phyloP scores from a whole-genome alignment of 1,140 invertebrate genomes.

The Drosophila lacertosa region DNA sequence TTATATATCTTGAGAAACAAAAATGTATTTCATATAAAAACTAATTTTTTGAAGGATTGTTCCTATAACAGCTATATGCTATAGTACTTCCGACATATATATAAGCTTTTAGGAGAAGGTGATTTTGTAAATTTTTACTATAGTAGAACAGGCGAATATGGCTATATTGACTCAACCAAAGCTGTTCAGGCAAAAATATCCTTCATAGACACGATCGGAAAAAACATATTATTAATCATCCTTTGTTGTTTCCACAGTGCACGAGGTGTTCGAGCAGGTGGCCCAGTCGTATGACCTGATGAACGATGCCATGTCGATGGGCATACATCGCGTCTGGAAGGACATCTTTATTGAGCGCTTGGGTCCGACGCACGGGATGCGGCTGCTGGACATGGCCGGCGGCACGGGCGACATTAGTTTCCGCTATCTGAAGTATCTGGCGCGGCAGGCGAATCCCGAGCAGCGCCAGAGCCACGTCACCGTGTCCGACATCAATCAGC shows the following conservation, averaged over 20 bases:
- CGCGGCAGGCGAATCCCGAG: conserved; percentile 85
- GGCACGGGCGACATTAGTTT: conserved; percentile 97
- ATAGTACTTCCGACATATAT: too few species aligned
- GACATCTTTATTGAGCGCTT: conserved; percentile 95
- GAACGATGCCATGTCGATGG: conserved; percentile 99
- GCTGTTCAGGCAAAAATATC: too few species aligned
- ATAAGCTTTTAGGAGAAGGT: too few species aligned
- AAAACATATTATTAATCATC: too few species aligned
- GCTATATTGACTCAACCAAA: too few species aligned
- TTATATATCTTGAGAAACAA: too few species aligned
- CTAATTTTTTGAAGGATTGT: neutral
- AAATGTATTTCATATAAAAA: too few species aligned
- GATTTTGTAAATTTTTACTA: too few species aligned
- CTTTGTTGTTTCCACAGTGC: conserved; percentile 87
- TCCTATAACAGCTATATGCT: too few species aligned
- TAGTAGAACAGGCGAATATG: too few species aligned
- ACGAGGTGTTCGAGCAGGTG: conserved; percentile 97
- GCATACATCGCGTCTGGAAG: conserved; percentile 98
- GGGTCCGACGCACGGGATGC: conserved; percentile 90
- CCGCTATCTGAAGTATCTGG: conserved; percentile 91
- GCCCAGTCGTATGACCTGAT: conserved; percentile 97
- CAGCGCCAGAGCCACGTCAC: conserved; percentile 89
- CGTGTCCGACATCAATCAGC: conserved; percentile 96
- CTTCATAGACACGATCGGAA: too few species aligned
- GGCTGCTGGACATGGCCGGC: conserved; percentile 97